Percentiles rank a stretch among this genome's conserved stretches.
Evolutionary conservation across 2,888 invertebrate species (phyloP).

Genomic region (Nasonia oneida): DNA sequence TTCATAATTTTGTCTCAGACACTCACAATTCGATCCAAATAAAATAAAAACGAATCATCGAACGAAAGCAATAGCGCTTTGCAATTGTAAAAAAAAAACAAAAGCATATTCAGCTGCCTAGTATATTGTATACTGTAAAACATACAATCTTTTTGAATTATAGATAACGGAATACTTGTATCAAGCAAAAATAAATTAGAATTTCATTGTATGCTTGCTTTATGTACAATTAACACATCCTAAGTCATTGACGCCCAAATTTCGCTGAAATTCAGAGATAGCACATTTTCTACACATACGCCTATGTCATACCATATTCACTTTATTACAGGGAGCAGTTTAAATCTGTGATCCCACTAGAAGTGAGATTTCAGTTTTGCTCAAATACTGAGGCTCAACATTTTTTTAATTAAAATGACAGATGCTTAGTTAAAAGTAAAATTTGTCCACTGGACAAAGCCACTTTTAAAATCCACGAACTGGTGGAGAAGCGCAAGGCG

Average conservation of each 20-base stretch:
- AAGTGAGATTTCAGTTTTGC: conserved; percentile 51
- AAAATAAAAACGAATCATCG: conserved; percentile 19
- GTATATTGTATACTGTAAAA: not conserved
- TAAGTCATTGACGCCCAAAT: conserved; percentile 55
- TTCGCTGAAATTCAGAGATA: conserved; percentile 68
- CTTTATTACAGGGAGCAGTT: conserved; percentile 64
- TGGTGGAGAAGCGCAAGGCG: conserved; percentile 46
- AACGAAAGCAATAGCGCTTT: conserved; percentile 9
- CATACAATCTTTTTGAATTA: conserved; percentile 24
- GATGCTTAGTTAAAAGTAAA: conserved; percentile 47
- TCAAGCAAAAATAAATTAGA: conserved; percentile 56
- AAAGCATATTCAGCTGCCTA: conserved; percentile 27
- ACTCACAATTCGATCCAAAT: conserved; percentile 18
- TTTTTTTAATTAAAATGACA: conserved; percentile 44
- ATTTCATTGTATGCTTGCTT: conserved; percentile 63
- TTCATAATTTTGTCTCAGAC: conserved; percentile 26
- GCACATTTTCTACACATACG: conserved; percentile 68
- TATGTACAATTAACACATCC: conserved; percentile 61
- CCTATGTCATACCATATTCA: conserved; percentile 68
- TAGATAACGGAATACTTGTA: conserved; percentile 37
- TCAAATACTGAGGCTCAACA: conserved; percentile 60
- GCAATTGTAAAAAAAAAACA: conserved; percentile 6
- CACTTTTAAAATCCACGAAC: conserved; percentile 53
- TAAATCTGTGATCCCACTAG: conserved; percentile 20
- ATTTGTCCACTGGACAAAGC: conserved; percentile 46